Conservation (phyloP, 2,113 vertebrate genomes). For the Fulmarus glacialis region DNA sequence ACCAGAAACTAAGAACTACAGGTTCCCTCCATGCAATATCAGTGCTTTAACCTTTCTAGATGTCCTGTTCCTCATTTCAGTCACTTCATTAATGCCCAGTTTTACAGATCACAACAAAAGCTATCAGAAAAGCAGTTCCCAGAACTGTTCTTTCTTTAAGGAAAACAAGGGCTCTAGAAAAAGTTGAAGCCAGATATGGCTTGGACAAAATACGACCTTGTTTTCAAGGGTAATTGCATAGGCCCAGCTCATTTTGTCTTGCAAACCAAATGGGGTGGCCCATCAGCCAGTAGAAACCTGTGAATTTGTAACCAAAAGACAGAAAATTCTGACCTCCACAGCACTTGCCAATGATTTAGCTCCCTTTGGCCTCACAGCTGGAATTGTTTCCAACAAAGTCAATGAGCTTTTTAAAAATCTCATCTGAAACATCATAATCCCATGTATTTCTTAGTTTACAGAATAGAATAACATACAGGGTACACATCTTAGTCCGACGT, state of each 20-base stretch:
- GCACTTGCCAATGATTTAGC: neutral
- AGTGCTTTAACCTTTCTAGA: neutral
- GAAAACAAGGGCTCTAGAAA: neutral
- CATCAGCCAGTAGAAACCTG: neutral
- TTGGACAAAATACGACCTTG: neutral
- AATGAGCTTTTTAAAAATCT: neutral
- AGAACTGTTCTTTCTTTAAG: neutral
- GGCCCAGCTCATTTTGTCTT: neutral
- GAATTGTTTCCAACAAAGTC: neutral
- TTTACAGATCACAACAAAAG: neutral
- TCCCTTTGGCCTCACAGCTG: neutral
- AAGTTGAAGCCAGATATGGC: neutral
- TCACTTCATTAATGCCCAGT: neutral
- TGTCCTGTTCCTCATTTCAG: neutral
- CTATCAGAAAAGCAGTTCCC: neutral
- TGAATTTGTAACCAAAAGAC: neutral
- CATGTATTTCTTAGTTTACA: neutral
- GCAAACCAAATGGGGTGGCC: neutral
- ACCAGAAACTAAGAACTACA: neutral
- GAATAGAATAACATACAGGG: neutral
- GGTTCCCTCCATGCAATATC: neutral
- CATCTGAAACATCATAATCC: neutral
- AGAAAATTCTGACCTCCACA: neutral
- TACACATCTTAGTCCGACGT: neutral
- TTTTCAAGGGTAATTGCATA: neutral